phyloP scores from a whole-genome alignment of 2,888 invertebrate genomes.

The Tetropium fuscum region DNA sequence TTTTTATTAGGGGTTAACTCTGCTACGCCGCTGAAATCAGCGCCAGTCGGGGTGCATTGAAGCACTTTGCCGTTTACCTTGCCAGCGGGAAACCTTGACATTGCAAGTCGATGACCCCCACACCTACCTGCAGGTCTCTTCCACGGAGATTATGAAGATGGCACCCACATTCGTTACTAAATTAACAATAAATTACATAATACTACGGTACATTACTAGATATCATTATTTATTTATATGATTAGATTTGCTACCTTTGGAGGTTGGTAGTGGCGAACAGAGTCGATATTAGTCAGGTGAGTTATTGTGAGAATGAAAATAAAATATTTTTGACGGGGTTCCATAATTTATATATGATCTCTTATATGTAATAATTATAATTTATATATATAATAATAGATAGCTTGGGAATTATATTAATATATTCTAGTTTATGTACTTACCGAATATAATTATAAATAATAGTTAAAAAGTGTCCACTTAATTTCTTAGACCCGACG shows the following conservation, averaged over 20 bases:
- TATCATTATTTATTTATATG: background rate
- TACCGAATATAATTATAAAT: no score
- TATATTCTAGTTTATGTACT: no score
- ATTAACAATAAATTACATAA: constrained; percentile 26
- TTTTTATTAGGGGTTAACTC: background rate
- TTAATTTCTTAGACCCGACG: no score
- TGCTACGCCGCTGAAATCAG: constrained; percentile 16
- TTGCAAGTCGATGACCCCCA: constrained; percentile 26
- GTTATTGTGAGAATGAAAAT: no score
- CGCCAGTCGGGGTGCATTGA: constrained; percentile 21
- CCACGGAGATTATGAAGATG: constrained; percentile 19
- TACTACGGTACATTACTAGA: constrained; percentile 11
- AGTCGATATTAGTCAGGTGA: background rate
- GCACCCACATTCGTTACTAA: constrained; percentile 19
- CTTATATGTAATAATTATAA: no score
- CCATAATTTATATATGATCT: no score
- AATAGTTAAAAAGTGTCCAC: no score
- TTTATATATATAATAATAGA: no score
- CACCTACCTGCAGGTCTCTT: constrained; percentile 29
- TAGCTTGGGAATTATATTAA: no score
- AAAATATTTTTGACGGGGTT: no score
- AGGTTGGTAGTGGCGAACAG: background rate
- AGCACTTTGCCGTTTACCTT: constrained; percentile 26
- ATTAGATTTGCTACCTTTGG: background rate
- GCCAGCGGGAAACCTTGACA: constrained; percentile 23